Evolutionary conservation across 2,113 vertebrate genomes (phyloP), one percentile per base, ranked within the genome.

Genomic region (Pteropus alecto): DNA sequence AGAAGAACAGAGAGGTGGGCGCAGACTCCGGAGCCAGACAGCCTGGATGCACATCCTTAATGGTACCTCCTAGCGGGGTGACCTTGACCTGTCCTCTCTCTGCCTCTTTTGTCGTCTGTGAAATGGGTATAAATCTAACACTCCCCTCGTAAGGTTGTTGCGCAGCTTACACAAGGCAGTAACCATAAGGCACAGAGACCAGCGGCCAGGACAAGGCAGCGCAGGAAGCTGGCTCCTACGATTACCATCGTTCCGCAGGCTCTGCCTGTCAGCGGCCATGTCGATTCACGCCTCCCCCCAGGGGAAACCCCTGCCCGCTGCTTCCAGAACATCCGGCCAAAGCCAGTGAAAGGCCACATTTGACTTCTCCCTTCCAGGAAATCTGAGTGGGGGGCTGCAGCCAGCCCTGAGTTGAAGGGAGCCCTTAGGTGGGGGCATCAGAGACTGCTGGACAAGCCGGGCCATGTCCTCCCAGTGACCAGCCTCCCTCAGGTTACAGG

Each of bases 171-270:
- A 41, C 19, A 16, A 87, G 38, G 21, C 4, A 6, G 28, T 22
- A 1, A 18, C 21, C 2, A 0, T 11, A n/a, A 68, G 61, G 30
- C 35, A 5, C 6, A 1, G 7, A 56, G 65, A 48, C 9, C 15
- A 13, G 22, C 1, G 2, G 16, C 58, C 21, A 6, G 30, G 48
- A 65, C 58, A 24, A 54, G 41, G 68, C 13, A 33, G 35, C 67
- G 22, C 38, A 2, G 65, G 14, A 54, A 22, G 14, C 2, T 2
- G n/a, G 84, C 28, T 46, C 6, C 68, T 22, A 1, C 14, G 16
- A 18, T 15, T 3, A 22, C 8, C 60, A 3, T 30, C n/a, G 28
- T 5, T 16, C 43, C 61, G 6, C 51, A 43, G 78, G 22, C n/a
- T 77, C 68, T 35, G 70, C 21, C 7, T 2, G 6, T 43, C 60